Evolutionary conservation across 2,888 invertebrate genomes (phyloP), one percentile per base, ranked within the genome.

Genomic region (Clunio marinus): DNA sequence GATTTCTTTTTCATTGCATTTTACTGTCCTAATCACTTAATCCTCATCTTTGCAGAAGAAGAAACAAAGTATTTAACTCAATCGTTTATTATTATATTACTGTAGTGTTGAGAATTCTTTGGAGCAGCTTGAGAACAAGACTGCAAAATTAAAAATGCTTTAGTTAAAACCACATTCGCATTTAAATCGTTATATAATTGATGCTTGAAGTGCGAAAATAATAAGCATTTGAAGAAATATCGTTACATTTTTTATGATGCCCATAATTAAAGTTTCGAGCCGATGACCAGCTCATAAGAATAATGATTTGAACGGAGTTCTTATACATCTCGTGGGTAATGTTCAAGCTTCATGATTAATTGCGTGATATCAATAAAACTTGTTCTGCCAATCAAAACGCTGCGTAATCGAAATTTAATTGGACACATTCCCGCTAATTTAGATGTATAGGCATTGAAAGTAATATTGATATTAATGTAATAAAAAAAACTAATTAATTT

Each of bases 101-200:
- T n/a, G n/a, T n/a, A n/a, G n/a, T n/a, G n/a, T n/a, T n/a, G n/a
- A n/a, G n/a, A n/a, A n/a, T n/a, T n/a, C n/a, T n/a, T n/a, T n/a
- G n/a, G n/a, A n/a, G n/a, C n/a, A n/a, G n/a, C n/a, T n/a, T n/a
- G n/a, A n/a, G n/a, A n/a, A n/a, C n/a, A n/a, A n/a, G n/a, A n/a
- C n/a, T n/a, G n/a, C n/a, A n/a, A n/a, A n/a, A n/a, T n/a, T n/a
- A n/a, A n/a, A n/a, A n/a, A 32, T 32, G 32, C 32, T 32, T 32
- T 32, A 32, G 10, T 4, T 45, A n/a, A 8, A 4, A 4, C 15
- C 5, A 4, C 45, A 45, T 45, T 8, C 57, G 15, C 37, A 60
- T 60, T 60, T 35, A 35, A 60, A 60, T 60, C 35, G 60, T n/a
- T 60, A 60, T 32, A 60, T 60, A 60, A 60, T 60, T 60, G 60